Conservation (phyloP, 1,140 invertebrate species). For the Hirudo medicinalis region DNA sequence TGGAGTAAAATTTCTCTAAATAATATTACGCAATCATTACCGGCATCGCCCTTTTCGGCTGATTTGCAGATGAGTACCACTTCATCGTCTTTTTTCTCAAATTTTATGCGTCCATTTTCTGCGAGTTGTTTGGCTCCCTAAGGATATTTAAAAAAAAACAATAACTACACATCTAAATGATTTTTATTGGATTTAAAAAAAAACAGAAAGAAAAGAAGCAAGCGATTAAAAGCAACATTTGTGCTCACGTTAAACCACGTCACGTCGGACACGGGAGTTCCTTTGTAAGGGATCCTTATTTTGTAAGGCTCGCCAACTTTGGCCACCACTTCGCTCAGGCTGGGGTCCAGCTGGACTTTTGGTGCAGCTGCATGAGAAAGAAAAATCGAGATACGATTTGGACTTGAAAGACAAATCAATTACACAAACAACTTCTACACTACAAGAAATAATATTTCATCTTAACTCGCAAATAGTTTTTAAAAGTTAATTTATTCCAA, state of each 20-base stretch:
- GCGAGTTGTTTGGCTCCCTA: slow-evolving; percentile 70
- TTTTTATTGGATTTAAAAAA: neutral
- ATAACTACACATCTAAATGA: too few relatives aligned
- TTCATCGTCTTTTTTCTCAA: slow-evolving; percentile 64
- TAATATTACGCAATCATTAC: slow-evolving; percentile 48
- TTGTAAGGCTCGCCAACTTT: slow-evolving; percentile 89
- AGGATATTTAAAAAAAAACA: neutral
- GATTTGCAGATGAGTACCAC: slow-evolving; percentile 63
- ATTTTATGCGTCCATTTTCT: slow-evolving; percentile 66
- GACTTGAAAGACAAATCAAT: neutral
- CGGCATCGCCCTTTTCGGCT: slow-evolving; percentile 74
- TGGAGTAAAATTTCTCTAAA: too few relatives aligned
- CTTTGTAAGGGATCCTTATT: slow-evolving; percentile 80
- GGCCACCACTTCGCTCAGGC: slow-evolving; percentile 81
- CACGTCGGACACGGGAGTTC: slow-evolving; percentile 73
- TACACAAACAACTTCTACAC: too few relatives aligned
- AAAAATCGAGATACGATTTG: neutral
- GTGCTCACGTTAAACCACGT: slow-evolving; percentile 63
- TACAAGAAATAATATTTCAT: too few relatives aligned
- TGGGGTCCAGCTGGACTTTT: slow-evolving; percentile 80
- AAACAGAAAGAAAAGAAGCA: neutral
- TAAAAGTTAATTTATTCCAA: too few relatives aligned
- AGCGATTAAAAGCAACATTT: slow-evolving; percentile 3
- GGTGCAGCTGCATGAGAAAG: slow-evolving; percentile 59
- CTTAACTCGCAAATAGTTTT: too few relatives aligned